Percentiles rank a stretch among this genome's conserved stretches.
Evolutionary conservation across 2,113 vertebrate genomes (phyloP).

Genomic region (Grallaria varia): DNA sequence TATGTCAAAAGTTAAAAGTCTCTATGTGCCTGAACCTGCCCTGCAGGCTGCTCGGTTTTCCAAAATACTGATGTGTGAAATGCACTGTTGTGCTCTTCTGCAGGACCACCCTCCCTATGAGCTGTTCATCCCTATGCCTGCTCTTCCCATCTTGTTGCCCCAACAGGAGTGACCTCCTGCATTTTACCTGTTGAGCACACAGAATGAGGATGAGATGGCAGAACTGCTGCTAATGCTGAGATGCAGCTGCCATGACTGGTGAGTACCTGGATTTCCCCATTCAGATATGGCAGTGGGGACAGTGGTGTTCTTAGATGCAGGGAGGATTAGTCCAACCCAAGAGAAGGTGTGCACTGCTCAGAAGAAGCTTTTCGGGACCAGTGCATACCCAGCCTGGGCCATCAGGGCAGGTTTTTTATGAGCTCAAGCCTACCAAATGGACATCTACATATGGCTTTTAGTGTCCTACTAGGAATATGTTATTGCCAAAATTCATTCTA

Average conservation of each 20-base stretch:
- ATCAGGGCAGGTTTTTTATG: neutral
- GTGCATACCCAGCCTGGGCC: neutral
- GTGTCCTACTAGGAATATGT: neutral
- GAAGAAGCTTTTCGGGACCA: neutral
- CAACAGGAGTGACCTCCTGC: neutral
- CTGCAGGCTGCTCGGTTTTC: neutral
- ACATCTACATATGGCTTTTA: neutral
- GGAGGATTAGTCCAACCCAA: neutral
- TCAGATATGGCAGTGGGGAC: neutral
- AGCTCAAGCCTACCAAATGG: neutral
- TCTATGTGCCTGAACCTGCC: neutral
- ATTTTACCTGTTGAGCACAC: neutral
- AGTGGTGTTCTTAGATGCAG: neutral
- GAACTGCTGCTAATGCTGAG: neutral
- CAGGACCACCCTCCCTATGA: fast-evolving
- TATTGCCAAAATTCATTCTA: neutral
- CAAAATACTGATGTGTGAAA: neutral
- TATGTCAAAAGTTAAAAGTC: neutral
- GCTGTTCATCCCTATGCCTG: neutral
- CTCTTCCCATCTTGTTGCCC: neutral
- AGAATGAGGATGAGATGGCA: neutral
- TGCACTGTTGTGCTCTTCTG: neutral
- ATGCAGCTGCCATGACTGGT: neutral
- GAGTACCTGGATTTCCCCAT: neutral
- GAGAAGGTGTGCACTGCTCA: neutral